Base-by-base conservation (phyloP, 2,113 vertebrate genomes). In the Bufo bufo region DNA sequence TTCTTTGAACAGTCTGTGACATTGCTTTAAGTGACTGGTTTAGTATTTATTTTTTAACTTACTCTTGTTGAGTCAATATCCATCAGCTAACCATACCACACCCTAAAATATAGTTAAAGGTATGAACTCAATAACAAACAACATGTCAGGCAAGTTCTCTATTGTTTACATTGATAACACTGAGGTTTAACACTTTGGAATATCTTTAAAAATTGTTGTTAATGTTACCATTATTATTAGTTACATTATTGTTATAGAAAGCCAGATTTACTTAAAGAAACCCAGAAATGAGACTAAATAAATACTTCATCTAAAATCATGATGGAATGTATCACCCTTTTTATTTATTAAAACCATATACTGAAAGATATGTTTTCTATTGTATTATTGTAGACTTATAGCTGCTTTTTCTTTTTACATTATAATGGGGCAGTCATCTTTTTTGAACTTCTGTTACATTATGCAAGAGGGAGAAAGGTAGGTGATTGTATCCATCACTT, bases 61-160 rank as follows among this genome's bases (percentile, higher is more conserved):
- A 3, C 74, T 69, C 13, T 71, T 87, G 77, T 87, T 87, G 65
- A 81, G 56, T 61, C 33, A 87, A 81, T 45, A 87, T 74, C 23
- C 58, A 86, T 50, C 12, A 47, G 20, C 4, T 45, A 72, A 56
- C 86, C 52, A 16, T 78, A 72, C 86, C 52, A 16, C 86, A 72
- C 86, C 77, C 66, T 59, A 58, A 71, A 79, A 71, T 43, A 66
- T 4, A 54, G 50, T n/a, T 20, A n/a, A 43, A 49, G 54, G 77
- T 58, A 65, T 61, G 19, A 10, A 5, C 9, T 8, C 4, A 79
- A 78, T 52, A 86, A 86, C 75, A 65, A 52, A 19, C 49, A 77
- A 65, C 85, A 65, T 6, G 33, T 65, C 74, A 69, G 23, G 23
- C 19, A 54, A 61, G 17, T 85, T 85, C 5, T 20, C 50, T 14